phyloP scores from a whole-genome alignment of 2,113 vertebrate genomes.

The Rhinogobius similis region DNA sequence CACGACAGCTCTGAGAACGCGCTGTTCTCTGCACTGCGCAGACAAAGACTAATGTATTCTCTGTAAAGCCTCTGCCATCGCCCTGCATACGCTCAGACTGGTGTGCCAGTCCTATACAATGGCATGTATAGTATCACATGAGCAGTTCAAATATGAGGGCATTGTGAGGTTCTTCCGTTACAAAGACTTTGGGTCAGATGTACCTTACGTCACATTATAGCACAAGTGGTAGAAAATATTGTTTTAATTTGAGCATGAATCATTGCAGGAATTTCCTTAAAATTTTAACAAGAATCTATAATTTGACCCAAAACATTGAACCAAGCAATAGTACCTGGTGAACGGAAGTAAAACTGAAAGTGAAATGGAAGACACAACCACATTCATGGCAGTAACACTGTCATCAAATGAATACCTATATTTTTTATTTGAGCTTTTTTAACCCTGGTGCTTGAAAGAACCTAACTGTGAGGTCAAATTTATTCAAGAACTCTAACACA shows the following conservation, averaged over 20 bases:
- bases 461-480: neutral
- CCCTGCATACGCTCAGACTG: neutral
- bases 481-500: neutral
- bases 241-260: too few species aligned
- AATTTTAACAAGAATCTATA: too few species aligned
- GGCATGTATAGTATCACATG: neutral
- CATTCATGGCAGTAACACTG: neutral
- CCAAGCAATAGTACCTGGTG: too few species aligned
- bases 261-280: too few species aligned
- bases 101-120: neutral
- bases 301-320: too few species aligned
- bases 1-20: slow-evolving; percentile 27
- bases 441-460: neutral
- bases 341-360: too few species aligned
- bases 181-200: too few species aligned
- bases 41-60: slow-evolving; percentile 34
- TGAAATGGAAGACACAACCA: too few species aligned
- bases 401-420: neutral
- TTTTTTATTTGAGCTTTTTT: neutral
- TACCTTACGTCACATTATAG: too few species aligned
- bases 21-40: slow-evolving; percentile 33
- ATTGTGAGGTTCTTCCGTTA: neutral
- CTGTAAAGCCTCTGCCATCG: slow-evolving; percentile 28
- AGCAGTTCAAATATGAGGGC: neutral
- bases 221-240: too few species aligned